phyloP scores from a whole-genome alignment of 2,113 vertebrate species.

The Myiozetetes cayanensis region DNA sequence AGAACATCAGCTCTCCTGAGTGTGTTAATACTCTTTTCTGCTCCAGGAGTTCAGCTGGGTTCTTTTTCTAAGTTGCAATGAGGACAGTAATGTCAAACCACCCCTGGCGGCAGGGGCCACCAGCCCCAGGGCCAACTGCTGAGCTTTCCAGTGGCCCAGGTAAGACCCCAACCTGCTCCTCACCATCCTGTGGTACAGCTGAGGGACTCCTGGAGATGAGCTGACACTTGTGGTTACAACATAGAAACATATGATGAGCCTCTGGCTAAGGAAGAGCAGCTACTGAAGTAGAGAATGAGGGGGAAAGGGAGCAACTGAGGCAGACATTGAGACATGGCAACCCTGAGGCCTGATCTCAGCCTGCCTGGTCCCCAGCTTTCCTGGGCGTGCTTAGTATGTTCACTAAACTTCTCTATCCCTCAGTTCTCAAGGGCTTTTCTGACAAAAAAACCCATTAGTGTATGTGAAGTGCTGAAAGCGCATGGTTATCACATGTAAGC shows the following conservation, averaged over 20 bases:
- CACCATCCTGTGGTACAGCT: background rate
- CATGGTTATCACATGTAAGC: background rate
- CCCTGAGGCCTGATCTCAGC: background rate
- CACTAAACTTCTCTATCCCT: background rate
- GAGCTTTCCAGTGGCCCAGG: background rate
- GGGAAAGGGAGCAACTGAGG: background rate
- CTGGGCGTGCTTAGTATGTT: background rate
- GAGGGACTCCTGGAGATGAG: background rate
- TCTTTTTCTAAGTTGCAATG: background rate
- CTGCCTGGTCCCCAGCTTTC: background rate
- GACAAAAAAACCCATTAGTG: background rate
- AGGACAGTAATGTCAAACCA: accelerated
- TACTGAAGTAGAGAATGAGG: background rate
- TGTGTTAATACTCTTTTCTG: background rate
- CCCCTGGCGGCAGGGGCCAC: background rate
- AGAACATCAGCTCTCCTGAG: background rate
- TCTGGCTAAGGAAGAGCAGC: background rate
- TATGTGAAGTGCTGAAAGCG: background rate
- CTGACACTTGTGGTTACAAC: background rate
- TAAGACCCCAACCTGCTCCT: accelerated
- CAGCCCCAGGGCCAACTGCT: accelerated
- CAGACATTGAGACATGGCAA: background rate
- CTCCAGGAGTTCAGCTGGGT: background rate
- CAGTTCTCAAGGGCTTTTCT: background rate
- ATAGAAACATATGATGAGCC: background rate